phyloP scores from a whole-genome alignment of 2,113 vertebrate species.

The Pseudopipra pipra region DNA sequence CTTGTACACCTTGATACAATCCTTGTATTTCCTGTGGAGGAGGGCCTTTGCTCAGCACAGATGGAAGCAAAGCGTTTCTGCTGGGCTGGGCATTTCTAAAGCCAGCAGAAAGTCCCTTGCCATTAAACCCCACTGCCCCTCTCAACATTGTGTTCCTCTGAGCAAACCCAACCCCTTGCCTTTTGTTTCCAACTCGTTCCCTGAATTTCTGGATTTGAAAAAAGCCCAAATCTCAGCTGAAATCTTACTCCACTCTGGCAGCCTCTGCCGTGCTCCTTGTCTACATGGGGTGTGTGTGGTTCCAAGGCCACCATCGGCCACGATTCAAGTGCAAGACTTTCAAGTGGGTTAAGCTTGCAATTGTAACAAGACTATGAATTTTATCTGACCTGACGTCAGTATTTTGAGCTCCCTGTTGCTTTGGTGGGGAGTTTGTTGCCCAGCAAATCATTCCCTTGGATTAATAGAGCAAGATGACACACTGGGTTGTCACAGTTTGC shows the following conservation, averaged over 20 bases:
- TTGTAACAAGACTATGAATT: neutral
- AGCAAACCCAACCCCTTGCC: neutral
- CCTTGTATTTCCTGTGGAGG: neutral
- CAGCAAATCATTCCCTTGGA: neutral
- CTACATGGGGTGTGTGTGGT: neutral
- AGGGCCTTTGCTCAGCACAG: neutral
- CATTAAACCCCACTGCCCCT: neutral
- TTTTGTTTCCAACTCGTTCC: neutral
- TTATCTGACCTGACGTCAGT: neutral
- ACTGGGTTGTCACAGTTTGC: neutral
- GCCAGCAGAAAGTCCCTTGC: neutral
- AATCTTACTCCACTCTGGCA: conserved; percentile 6
- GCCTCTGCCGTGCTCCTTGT: neutral
- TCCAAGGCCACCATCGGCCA: neutral
- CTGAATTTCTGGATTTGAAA: neutral
- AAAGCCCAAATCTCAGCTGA: neutral
- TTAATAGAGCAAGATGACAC: neutral
- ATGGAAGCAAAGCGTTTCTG: accelerated
- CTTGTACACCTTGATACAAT: neutral
- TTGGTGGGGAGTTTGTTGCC: neutral
- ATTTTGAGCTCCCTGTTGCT: neutral
- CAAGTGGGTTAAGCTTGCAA: neutral
- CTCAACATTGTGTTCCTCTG: neutral
- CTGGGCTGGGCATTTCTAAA: neutral
- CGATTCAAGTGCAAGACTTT: neutral